Base-by-base conservation (phyloP, 2,888 invertebrate genomes). In the Cephus nigrinus region DNA sequence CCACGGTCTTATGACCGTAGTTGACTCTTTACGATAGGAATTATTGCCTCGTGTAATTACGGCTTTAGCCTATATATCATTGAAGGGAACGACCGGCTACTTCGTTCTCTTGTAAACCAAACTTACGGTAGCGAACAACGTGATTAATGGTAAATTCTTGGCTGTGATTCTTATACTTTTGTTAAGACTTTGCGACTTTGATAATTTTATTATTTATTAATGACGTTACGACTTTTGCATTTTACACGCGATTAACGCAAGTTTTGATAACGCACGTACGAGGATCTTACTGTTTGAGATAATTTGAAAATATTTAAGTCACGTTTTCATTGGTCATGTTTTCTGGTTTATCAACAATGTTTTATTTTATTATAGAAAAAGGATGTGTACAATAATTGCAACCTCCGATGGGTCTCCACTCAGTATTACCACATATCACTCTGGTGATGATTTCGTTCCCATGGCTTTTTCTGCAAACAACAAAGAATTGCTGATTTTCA, bases 381-480 rank as follows among this genome's bases (percentile, higher is more conserved):
- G 81, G 80, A 80, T 83, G 78, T 81, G 80, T 79, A 79, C 79
- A 83, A 40, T 40, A 15, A 40, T 40, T 82, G 84, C 83, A 87
- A 82, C 84, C 88, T 90, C 89, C 87, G 88, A 90, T 89, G 89
- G 89, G 89, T 89, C 89, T 89, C 88, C 90, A 89, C 90, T 88
- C 81, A 84, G 83, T 32, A 69, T 30, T 32, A 5, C 32, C 32
- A 30, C 15, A 69, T 32, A 11, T 15, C 40, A 5, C 40, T 15
- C 40, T 40, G 40, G 15, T 1, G 40, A 40, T 40, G 40, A 40
- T 40, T 40, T 40, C 40, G 40, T 40, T 40, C 40, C 15, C 15
- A 15, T 40, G 40, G 4, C 40, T 40, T 15, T 40, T 40, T 40
- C 40, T 40, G 40, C 15, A 15, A 15, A 15, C 40, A 4, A 15